Conservation (phyloP, 2,797 vertebrate genomes). For the Sebastes hopkinsi region DNA sequence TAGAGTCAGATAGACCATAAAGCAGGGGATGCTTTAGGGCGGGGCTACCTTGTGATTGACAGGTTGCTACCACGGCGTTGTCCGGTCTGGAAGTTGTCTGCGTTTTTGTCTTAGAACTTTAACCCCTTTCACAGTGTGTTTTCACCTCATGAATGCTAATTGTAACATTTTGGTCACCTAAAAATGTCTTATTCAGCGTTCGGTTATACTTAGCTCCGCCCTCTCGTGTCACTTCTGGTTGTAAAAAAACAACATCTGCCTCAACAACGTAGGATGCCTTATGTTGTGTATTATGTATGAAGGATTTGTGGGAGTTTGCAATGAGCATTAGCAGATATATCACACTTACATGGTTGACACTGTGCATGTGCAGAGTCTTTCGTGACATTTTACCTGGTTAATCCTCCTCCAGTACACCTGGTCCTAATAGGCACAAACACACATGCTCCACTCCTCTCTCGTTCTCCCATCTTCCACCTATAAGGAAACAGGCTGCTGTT, state of each 20-base stretch:
- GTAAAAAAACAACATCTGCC: not conserved
- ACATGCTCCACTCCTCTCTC: constrained; percentile 21
- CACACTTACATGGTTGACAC: not conserved
- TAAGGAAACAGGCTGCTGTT: constrained; percentile 70
- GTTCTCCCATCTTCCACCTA: constrained; percentile 47
- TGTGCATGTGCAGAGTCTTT: not conserved
- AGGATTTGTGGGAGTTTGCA: not conserved
- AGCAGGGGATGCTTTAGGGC: too few relatives aligned
- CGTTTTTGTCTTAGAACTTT: too few relatives aligned
- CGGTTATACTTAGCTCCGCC: too few relatives aligned
- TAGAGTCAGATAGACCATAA: too few relatives aligned
- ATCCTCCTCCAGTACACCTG: constrained; percentile 30
- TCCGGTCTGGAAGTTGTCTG: accelerated
- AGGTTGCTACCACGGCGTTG: too few relatives aligned
- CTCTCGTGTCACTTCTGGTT: too few relatives aligned
- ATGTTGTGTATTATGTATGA: not conserved
- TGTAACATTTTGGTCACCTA: too few relatives aligned
- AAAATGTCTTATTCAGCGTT: too few relatives aligned
- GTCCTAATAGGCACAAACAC: constrained; percentile 39
- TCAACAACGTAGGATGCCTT: not conserved
- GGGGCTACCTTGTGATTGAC: too few relatives aligned
- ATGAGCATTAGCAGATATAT: not conserved
- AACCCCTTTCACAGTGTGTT: too few relatives aligned
- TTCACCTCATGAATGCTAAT: too few relatives aligned
- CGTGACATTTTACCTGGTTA: not conserved